These are phyloP conservation scores for Pardalotus punctatus DNA, from an alignment of 2,113 vertebrate genomes.

Conservation along the genomic window DNA sequence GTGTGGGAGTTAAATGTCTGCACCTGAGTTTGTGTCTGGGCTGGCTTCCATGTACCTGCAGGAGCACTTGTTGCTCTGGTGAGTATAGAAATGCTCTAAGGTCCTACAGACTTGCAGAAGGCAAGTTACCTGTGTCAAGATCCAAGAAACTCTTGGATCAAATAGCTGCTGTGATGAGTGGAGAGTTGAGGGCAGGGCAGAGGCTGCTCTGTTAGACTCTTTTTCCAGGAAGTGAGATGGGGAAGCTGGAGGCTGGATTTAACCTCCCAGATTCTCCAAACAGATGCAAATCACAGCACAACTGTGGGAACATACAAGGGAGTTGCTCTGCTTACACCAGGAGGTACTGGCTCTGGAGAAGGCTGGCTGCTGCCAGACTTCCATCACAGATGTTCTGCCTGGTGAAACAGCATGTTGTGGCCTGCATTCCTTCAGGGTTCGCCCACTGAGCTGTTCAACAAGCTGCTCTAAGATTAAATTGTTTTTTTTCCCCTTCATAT, in stretches of 20 bases:
- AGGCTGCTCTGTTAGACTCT: background rate
- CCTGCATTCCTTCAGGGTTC: constrained; percentile 5
- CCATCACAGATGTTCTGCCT: background rate
- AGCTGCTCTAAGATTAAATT: background rate
- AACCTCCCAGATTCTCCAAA: background rate
- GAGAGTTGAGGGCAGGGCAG: background rate
- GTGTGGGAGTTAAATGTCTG: background rate
- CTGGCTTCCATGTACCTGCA: background rate
- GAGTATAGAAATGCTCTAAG: background rate
- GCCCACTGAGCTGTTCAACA: background rate
- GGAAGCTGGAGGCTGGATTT: background rate
- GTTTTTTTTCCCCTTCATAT: background rate
- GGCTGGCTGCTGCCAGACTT: constrained; percentile 23
- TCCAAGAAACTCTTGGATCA: background rate
- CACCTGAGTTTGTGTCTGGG: background rate
- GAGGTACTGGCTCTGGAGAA: background rate
- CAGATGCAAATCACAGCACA: background rate
- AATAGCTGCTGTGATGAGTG: background rate
- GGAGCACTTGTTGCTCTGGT: background rate
- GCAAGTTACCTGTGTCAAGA: background rate
- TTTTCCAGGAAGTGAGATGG: background rate
- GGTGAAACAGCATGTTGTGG: background rate
- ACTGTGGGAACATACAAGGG: background rate
- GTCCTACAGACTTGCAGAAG: background rate
- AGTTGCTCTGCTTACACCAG: background rate